These are phyloP conservation scores for Andricus curvator DNA, from an alignment of 2,888 invertebrate species.

Conservation along the genomic window DNA sequence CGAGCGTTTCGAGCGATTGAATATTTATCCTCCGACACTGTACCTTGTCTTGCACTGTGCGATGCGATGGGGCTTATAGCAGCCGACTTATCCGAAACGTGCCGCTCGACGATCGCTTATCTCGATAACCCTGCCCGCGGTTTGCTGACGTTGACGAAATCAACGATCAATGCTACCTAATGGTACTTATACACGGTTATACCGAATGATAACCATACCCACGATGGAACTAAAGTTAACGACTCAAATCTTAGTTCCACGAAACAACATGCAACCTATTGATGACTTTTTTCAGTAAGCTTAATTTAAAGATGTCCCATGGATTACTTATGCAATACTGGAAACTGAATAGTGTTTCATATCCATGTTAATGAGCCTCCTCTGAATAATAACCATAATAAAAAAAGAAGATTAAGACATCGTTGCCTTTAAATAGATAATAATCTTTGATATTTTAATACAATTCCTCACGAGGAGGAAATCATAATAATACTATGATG, in stretches of 20 bases:
- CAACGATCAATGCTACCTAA: slow-evolving; percentile 37
- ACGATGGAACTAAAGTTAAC: slow-evolving; percentile 37
- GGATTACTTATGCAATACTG: not conserved
- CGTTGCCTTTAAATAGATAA: not conserved
- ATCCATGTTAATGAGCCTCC: no score
- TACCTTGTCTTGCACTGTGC: slow-evolving; percentile 5
- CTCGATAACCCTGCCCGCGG: slow-evolving; percentile 27
- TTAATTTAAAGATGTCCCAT: not conserved
- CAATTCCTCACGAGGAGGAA: not conserved
- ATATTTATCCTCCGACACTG: slow-evolving; percentile 51
- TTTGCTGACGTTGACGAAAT: slow-evolving; percentile 36
- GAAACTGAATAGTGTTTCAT: no score
- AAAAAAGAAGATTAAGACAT: slow-evolving; percentile 10
- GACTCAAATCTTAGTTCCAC: slow-evolving; percentile 18
- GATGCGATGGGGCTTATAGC: slow-evolving; percentile 2
- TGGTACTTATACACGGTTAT: slow-evolving; percentile 13
- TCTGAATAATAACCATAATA: not conserved
- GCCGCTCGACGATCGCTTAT: slow-evolving; percentile 32
- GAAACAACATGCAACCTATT: not conserved
- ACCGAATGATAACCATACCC: slow-evolving; percentile 33
- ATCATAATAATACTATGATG: not conserved
- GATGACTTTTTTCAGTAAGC: not conserved
- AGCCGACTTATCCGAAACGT: slow-evolving; percentile 33
- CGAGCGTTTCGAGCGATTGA: slow-evolving; percentile 48
- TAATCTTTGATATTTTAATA: slow-evolving; percentile 19